Percentiles rank a stretch among this genome's conserved stretches.
phyloP scores from a whole-genome alignment of 2,113 vertebrate species.

The Alces alces region DNA sequence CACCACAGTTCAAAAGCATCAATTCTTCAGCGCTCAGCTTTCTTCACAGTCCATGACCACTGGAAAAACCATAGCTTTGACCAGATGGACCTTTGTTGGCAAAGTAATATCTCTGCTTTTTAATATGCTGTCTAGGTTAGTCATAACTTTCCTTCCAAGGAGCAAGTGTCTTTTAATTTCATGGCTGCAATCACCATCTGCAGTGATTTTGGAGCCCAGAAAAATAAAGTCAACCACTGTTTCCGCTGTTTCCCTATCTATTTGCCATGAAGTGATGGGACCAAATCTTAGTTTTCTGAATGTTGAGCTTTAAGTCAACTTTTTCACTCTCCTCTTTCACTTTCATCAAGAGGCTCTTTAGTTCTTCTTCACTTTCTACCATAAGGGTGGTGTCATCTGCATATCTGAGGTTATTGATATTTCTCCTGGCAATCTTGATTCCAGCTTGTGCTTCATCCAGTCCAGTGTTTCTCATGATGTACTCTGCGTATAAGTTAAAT shows the following conservation, averaged over 20 bases:
- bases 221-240: not conserved
- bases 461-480: not conserved
- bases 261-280: not conserved
- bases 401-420: not conserved
- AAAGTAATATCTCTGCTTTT: not conserved
- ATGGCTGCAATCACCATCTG: not conserved
- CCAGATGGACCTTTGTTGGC: not conserved
- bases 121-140: not conserved
- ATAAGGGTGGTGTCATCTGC: not conserved
- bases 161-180: not conserved
- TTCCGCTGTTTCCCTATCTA: not conserved
- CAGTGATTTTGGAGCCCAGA: not conserved
- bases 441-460: not conserved
- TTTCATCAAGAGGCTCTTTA: not conserved
- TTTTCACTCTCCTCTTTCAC: not conserved
- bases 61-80: not conserved
- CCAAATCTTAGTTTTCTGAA: not conserved
- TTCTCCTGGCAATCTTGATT: not conserved
- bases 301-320: not conserved
- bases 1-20: not conserved
- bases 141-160: not conserved
- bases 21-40: accelerated
- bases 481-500: not conserved
- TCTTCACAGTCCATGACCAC: not conserved
- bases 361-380: not conserved